Evolutionary conservation across 2,113 vertebrate species (phyloP).

Genomic region (Lophochroa leadbeateri): DNA sequence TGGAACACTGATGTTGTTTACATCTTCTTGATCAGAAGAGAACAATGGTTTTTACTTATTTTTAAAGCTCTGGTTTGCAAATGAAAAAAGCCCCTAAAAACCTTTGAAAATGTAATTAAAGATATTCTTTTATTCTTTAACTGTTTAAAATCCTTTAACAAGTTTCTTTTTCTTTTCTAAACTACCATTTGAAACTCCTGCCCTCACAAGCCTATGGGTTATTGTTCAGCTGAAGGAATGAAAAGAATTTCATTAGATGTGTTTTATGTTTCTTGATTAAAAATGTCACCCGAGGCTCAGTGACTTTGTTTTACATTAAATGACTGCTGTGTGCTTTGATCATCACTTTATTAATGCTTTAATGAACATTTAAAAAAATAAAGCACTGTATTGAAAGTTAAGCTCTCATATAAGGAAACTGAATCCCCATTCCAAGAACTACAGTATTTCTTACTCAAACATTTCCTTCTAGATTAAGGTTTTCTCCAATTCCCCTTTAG

Average conservation of each 20-base stretch:
- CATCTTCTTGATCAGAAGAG: slow-evolving; percentile 64
- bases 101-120: slow-evolving; percentile 53
- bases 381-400: slow-evolving; percentile 61
- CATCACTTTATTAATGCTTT: slow-evolving; percentile 67
- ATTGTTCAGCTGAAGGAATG: slow-evolving; percentile 54
- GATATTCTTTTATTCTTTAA: slow-evolving; percentile 41
- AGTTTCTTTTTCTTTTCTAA: slow-evolving; percentile 9
- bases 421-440: slow-evolving; percentile 52
- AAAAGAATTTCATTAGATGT: slow-evolving; percentile 68
- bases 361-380: slow-evolving; percentile 64
- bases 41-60: slow-evolving; percentile 65
- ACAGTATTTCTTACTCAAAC: slow-evolving; percentile 55
- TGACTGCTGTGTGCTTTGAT: slow-evolving; percentile 52
- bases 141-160: slow-evolving; percentile 35
- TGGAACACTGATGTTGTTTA: slow-evolving; percentile 66
- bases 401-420: slow-evolving; percentile 51
- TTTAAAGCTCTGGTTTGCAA: slow-evolving; percentile 43
- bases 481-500: slow-evolving; percentile 22
- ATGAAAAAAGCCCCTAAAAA: slow-evolving; percentile 48
- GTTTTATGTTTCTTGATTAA: slow-evolving; percentile 68
- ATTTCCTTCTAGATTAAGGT: slow-evolving; percentile 49
- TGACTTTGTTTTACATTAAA: slow-evolving; percentile 64
- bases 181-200: slow-evolving; percentile 29
- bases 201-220: slow-evolving; percentile 32
- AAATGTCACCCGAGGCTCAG: slow-evolving; percentile 68